Evolutionary conservation across 2,797 vertebrate species (phyloP), one percentile per base, ranked within the genome.

Genomic region (Sebastes iracundus): DNA sequence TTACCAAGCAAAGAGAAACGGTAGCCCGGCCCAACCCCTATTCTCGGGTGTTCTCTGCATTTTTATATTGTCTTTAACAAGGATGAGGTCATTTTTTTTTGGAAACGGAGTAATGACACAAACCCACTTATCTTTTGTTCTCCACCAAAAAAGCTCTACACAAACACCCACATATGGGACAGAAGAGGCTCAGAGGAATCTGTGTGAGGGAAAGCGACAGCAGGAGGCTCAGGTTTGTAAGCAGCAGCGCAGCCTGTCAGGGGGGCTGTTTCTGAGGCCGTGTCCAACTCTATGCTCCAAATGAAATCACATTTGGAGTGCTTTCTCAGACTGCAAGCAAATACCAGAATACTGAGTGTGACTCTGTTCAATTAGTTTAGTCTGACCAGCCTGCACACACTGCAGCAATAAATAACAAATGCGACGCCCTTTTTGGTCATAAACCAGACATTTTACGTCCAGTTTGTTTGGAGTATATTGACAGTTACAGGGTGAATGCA

Each of bases 31-130:
- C 84, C 73, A 80, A 42, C 81, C 83, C 84, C 62, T 66, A 58
- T 72, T 85, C 67, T 33, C 7, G 78, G 35, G 30, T 67, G 60
- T 72, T 75, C 67, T 70, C 64, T 79, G 63, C 42, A 76, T 69
- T 90, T 90, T 87, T 77, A 86, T 75, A 66, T 70, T 58, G 75
- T 79, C 18, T n/a, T 87, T 86, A 83, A 86, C 77, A 13, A 28
- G 42, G 16, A 77, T 93, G 90, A 94, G 77, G 78, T 93, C 72
- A 91, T 83, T 75, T 61, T 42, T 42, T n/a, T 78, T 72, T 42
- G 75, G 61, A 80, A 76, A 65, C 18, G 1, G 38, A 22, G 52
- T 32, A 87, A 83, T 81, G 85, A 90, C 86, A 88, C 52, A 65
- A 82, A 80, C 49, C 75, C 64, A 83, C 64, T 79, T 90, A 83